A percentile compares a stretch with the other conserved stretches of the same genome.
These are phyloP conservation scores for Parnassius orleans DNA, from an alignment of 2,888 invertebrate genomes.

Conservation along the genomic window DNA sequence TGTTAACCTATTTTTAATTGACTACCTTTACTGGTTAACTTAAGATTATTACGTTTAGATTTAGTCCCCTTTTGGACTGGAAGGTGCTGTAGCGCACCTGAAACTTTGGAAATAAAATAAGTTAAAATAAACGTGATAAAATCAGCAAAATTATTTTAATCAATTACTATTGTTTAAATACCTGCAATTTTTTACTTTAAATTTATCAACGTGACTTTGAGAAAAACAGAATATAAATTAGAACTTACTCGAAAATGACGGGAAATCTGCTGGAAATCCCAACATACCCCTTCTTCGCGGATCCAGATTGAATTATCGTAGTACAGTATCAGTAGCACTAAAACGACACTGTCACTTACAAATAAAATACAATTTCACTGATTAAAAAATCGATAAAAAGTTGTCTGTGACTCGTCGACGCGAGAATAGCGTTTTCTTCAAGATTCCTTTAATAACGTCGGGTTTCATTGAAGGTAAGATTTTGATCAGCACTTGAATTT, in stretches of 20 bases:
- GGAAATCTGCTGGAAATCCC: conserved; percentile 38
- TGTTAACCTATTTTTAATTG: too few species aligned
- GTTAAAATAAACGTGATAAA: too few species aligned
- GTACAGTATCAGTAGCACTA: conserved; percentile 11
- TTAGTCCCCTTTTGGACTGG: too few species aligned
- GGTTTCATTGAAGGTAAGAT: conserved; percentile 50
- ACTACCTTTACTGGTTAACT: too few species aligned
- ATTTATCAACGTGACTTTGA: background rate
- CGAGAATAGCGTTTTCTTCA: conserved; percentile 28
- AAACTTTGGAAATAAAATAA: too few species aligned
- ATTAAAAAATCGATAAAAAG: background rate
- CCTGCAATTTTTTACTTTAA: background rate
- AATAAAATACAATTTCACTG: background rate
- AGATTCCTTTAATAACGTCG: conserved; percentile 31
- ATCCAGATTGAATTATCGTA: conserved; percentile 50
- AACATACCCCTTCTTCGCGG: conserved; percentile 55
- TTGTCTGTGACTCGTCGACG: conserved; percentile 18
- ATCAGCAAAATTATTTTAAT: too few species aligned
- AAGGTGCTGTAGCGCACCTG: too few species aligned
- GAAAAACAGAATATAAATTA: conserved; percentile 12
- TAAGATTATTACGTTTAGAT: too few species aligned
- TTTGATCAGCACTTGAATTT: conserved; percentile 54
- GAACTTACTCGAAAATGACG: conserved; percentile 29
- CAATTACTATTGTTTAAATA: background rate
- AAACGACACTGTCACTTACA: background rate